phyloP scores from a whole-genome alignment of 1,140 invertebrate species.

The Pseudobourletiella spinata region DNA sequence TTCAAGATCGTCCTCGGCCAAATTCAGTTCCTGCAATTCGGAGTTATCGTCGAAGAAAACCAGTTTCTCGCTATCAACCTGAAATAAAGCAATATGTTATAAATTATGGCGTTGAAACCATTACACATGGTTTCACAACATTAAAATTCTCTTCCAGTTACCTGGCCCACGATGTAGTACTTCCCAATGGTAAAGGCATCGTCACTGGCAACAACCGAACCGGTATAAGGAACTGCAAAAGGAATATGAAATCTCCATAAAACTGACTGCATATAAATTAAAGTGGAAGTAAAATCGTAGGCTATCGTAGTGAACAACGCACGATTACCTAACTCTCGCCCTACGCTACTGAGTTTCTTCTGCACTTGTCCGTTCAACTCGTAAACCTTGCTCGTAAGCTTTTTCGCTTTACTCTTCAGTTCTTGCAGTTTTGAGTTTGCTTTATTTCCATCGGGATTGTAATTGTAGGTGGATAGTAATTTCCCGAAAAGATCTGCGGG shows the following conservation, averaged over 20 bases:
- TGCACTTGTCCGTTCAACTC: neutral
- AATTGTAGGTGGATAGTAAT: neutral
- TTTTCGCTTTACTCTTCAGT: neutral
- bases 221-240: neutral
- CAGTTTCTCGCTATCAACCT: neutral
- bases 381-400: neutral
- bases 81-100: neutral
- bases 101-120: too few species aligned
- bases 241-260: too few species aligned
- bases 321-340: slow-evolving; percentile 1
- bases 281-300: too few species aligned
- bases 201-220: neutral
- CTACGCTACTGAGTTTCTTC: neutral
- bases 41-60: neutral
- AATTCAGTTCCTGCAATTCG: neutral
- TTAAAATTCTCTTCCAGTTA: too few species aligned
- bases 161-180: neutral
- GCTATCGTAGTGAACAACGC: too few species aligned
- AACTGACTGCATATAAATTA: too few species aligned
- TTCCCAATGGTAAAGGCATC: neutral
- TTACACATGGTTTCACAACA: too few species aligned
- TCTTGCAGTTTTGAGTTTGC: neutral
- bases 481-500: neutral
- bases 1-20: neutral
- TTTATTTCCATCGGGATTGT: neutral